Evolutionary conservation across 2,888 invertebrate species (phyloP), one percentile per base, ranked within the genome.

Genomic region (Fragum sueziense): DNA sequence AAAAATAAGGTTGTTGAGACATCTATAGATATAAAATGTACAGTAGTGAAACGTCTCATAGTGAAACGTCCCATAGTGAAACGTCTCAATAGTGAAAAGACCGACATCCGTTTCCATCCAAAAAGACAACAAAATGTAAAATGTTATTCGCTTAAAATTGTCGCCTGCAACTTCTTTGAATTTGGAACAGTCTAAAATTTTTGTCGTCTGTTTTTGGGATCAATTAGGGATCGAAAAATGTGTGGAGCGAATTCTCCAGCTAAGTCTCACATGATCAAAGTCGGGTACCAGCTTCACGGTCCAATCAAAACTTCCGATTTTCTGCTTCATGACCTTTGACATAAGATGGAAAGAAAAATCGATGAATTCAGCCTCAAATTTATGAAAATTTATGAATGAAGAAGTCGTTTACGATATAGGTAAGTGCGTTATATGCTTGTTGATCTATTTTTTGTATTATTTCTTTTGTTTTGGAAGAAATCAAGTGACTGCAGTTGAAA

Each of bases 331-430:
- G 65, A 65, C 65, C 65, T 65, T 65, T 65, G 65, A 65, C 65
- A 65, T 65, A 65, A 34, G 65, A 65, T 65, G 65, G 65, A 65
- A 41, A 65, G 41, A 65, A 41, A 65, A 65, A 65, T 65, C 65
- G 65, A 65, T 65, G 20, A 34, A 41, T 61, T 62, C 65, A 65
- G 65, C 65, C 65, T 65, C 65, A 65, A 65, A 65, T 65, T 65
- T 65, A 65, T 65, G 65, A 65, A 65, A 65, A 65, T 65, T 65
- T 65, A 65, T 65, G 41, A 65, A n/a, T 41, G 41, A 65, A 65
- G 61, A 20, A 25, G n/a, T 57, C 7, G n/a, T 57, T 25, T 11
- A 25, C 11, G 57, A 22, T 22, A 57, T 22, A 22, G 25, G 57
- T 57, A 57, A 57, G 57, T 57, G 25, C 6, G 4, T 57, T 6